Base-by-base conservation (phyloP, 2,797 vertebrate species). In the Clangula hyemalis region DNA sequence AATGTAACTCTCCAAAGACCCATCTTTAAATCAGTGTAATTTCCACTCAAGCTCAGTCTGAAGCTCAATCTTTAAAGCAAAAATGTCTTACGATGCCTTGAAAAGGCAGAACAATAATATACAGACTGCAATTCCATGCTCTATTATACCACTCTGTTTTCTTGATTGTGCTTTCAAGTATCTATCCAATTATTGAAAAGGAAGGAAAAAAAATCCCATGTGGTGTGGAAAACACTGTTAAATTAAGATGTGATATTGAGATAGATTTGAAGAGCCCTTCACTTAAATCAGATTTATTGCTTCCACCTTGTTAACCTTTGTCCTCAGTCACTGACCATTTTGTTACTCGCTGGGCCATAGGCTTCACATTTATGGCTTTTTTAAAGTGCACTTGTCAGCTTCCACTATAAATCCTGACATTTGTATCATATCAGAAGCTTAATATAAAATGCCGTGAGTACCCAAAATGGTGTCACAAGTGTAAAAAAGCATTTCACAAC, bases 221-320 rank as follows among this genome's bases (percentile, higher is more conserved):
- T 41, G 41, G 10, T 74, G 11, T 85, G 72, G 57, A 81, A 94
- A 94, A 65, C 11, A 54, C 32, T 83, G 62, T 87, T 91, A 93
- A 69, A 95, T 91, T 88, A 80, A 70, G 76, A 65, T 69, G 36
- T 64, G 57, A 56, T 74, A 61, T 73, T 91, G 54, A 66, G 61
- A 43, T 32, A 47, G 62, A 54, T 68, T 86, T 86, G 45, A 87
- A 73, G 66, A 93, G 53, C 49, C 45, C 76, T 90, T 79, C 72
- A 76, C 38, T 87, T 75, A 93, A 73, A 85, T 79, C 43, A 66
- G 54, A 81, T 95, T 90, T 96, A 89, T 80, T 89, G 28, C 80
- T 95, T 93, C 61, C 19, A 81, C 58, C 45, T 89, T 85, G 65
- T 92, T 95, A 93, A 86, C 90, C 85, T 95, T 95, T 95, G 71